Percentiles rank a stretch among this genome's conserved stretches.
Conservation (phyloP, 2,888 invertebrate genomes). For the Pilophorus perplexus region DNA sequence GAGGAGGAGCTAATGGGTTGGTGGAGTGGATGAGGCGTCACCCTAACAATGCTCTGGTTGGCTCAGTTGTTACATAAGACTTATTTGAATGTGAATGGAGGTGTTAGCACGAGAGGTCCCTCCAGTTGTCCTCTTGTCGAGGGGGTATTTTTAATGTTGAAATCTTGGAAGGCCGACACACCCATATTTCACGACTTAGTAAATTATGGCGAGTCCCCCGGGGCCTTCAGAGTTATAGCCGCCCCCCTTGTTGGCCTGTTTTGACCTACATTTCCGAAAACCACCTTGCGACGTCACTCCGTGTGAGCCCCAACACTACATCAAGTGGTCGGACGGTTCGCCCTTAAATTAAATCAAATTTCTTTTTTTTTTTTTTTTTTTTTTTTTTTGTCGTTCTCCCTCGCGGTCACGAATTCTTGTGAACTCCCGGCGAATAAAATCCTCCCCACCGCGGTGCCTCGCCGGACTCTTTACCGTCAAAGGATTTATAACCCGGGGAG, state of each 20-base stretch:
- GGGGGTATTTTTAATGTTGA: conserved; percentile 30
- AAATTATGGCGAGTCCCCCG: conserved; percentile 25
- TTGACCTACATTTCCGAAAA: conserved; percentile 35
- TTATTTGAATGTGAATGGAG: conserved; percentile 37
- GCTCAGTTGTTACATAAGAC: conserved; percentile 28
- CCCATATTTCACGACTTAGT: conserved; percentile 36
- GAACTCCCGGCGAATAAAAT: too few relatives aligned
- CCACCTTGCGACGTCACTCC: conserved; percentile 21
- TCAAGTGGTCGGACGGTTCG: conserved; percentile 11
- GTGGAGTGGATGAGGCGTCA: conserved; percentile 30
- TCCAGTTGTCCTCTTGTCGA: neutral
- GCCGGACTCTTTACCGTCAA: too few relatives aligned
- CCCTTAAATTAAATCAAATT: conserved; percentile 23
- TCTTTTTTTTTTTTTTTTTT: conserved; percentile 1
- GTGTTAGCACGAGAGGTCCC: conserved; percentile 17
- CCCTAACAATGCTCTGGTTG: conserved; percentile 18
- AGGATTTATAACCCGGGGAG: too few relatives aligned
- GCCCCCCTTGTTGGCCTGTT: neutral
- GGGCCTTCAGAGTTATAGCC: conserved; percentile 24
- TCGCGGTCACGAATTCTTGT: too few relatives aligned
- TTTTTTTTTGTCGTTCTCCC: too few relatives aligned
- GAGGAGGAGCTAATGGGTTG: conserved; percentile 19
- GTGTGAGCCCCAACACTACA: conserved; percentile 21
- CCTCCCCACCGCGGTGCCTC: too few relatives aligned
- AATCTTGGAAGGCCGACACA: conserved; percentile 29